phyloP scores from a whole-genome alignment of 1,140 invertebrate species.

The Cydia strobilella region DNA sequence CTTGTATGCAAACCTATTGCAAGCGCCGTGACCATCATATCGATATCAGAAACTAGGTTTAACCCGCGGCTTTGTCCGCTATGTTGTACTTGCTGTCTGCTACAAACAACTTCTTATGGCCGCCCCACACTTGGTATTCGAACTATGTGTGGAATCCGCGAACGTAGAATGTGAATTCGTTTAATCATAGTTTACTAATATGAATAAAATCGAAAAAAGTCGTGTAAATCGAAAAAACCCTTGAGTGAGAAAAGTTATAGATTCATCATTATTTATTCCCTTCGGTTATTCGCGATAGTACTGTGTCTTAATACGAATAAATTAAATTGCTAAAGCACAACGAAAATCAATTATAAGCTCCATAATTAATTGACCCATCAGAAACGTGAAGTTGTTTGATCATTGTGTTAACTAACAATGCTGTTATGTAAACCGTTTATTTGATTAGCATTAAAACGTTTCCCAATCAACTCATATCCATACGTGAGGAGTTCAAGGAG shows the following conservation, averaged over 20 bases:
- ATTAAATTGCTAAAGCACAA: neutral
- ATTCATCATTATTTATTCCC: neutral
- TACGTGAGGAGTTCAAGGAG: conserved; percentile 35
- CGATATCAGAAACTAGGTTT: conserved; percentile 36
- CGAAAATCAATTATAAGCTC: conserved; percentile 17
- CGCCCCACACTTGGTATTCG: neutral
- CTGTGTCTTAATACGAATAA: neutral
- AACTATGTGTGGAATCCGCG: neutral
- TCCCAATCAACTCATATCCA: conserved; percentile 15
- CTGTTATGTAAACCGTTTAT: conserved; percentile 24
- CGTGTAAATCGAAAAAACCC: neutral
- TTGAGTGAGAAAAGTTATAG: no score
- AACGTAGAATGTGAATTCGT: neutral
- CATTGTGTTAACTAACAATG: conserved; percentile 30
- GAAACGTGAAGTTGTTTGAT: conserved; percentile 24
- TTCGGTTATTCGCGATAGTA: neutral
- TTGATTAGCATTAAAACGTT: conserved; percentile 31
- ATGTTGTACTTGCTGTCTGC: neutral
- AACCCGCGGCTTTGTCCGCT: conserved; percentile 12
- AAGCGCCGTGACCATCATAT: conserved; percentile 60
- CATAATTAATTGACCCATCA: conserved; percentile 29
- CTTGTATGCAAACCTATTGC: conserved; percentile 67
- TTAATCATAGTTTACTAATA: neutral
- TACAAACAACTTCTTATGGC: neutral
- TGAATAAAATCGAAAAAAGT: neutral